Conservation (phyloP, 35 echinoderm and acorn worm genomes). For the Heliocidaris erythrogramma region DNA sequence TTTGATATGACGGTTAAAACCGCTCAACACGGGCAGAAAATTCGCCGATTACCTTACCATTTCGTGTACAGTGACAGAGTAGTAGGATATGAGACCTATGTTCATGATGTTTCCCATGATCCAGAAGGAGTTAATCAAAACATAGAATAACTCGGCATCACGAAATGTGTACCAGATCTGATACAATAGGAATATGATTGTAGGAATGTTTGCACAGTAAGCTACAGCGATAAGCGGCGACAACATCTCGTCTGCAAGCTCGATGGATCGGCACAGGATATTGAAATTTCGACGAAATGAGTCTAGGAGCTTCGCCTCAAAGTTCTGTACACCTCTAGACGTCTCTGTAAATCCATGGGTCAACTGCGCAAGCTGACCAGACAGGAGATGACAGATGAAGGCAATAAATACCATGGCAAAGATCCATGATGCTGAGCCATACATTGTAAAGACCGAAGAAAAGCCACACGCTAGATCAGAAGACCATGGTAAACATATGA, state of each 20-base stretch:
- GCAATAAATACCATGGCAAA: background rate
- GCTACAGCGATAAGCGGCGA: background rate
- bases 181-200: background rate
- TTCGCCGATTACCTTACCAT: background rate
- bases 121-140: background rate
- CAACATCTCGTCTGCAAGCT: background rate
- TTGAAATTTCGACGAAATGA: background rate
- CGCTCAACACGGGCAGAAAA: too few relatives aligned
- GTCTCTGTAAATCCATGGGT: background rate
- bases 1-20: too few relatives aligned
- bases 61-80: background rate
- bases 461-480: background rate
- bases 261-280: background rate
- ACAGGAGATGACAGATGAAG: background rate
- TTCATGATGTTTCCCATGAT: background rate
- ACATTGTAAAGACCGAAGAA: background rate
- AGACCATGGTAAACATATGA: background rate
- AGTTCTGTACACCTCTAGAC: background rate
- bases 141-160: background rate
- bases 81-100: background rate
- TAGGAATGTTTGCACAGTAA: background rate
- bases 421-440: background rate
- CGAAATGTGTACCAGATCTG: background rate
- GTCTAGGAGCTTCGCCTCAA: background rate
- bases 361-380: background rate